phyloP scores from a whole-genome alignment of 1,140 invertebrate species.

The Drosophila auraria region DNA sequence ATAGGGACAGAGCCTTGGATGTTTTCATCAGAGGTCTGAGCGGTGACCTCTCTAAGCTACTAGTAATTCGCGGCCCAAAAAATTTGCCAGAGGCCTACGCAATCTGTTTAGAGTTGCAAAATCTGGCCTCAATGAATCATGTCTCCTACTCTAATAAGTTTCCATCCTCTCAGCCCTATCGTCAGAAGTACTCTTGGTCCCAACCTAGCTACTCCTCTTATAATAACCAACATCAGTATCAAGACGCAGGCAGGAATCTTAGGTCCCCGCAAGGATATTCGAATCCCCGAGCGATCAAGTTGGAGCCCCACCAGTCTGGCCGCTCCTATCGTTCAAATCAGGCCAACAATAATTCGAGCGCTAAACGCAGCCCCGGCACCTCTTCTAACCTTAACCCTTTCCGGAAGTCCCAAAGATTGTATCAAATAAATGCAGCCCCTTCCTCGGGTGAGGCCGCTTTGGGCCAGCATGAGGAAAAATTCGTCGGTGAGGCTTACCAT shows the following conservation, averaged over 20 bases:
- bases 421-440: conserved; percentile 2
- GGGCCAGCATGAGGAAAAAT: neutral
- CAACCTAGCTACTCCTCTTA: no score
- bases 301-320: neutral
- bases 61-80: no score
- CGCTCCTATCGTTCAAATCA: neutral
- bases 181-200: no score
- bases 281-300: neutral
- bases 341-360: neutral
- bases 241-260: neutral
- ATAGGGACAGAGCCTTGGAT: neutral
- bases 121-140: neutral
- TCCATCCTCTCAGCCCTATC: no score
- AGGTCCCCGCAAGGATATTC: neutral
- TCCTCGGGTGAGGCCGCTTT: neutral
- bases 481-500: neutral
- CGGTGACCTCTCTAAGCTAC: neutral
- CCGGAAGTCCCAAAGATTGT: conserved; percentile 1
- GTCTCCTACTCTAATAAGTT: neutral
- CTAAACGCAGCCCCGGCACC: neutral
- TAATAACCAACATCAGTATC: neutral
- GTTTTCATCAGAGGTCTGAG: neutral
- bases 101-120: neutral
- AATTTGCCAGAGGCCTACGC: neutral
- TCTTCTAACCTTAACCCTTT: neutral